These are phyloP conservation scores for Eugnorisma glareosa DNA, from an alignment of 2,888 invertebrate species.

Conservation along the genomic window DNA sequence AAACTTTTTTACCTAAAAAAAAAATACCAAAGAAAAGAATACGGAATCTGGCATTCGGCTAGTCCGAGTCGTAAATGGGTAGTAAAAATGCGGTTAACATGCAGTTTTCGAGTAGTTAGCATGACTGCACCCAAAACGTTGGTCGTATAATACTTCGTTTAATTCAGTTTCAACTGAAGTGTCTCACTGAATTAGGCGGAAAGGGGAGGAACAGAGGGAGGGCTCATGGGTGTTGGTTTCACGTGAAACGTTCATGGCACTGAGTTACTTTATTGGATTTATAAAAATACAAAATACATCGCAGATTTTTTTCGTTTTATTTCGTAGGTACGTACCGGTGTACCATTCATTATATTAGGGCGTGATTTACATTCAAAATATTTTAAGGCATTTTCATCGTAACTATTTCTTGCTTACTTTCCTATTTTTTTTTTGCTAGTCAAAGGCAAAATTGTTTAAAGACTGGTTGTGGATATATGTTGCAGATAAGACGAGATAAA, in stretches of 20 bases:
- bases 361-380: neutral
- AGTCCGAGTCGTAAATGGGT: constrained; percentile 55
- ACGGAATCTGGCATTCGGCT: constrained; percentile 37
- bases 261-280: neutral
- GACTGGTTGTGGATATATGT: neutral
- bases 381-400: neutral
- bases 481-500: neutral
- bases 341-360: neutral
- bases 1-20: neutral
- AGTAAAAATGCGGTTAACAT: constrained; percentile 60
- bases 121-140: constrained; percentile 40
- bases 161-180: constrained; percentile 23
- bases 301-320: neutral
- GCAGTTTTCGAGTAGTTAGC: constrained; percentile 56
- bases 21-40: constrained; percentile 31
- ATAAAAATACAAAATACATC: constrained; percentile 5
- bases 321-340: neutral
- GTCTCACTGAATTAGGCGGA: constrained; percentile 7
- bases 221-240: neutral
- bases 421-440: neutral
- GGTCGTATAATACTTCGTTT: constrained; percentile 33
- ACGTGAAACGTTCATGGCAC: neutral
- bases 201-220: neutral
- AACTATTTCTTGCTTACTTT: neutral
- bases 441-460: neutral